Base-by-base conservation (phyloP, 2,888 invertebrate genomes). In the Caenorhabditis sp. region DNA sequence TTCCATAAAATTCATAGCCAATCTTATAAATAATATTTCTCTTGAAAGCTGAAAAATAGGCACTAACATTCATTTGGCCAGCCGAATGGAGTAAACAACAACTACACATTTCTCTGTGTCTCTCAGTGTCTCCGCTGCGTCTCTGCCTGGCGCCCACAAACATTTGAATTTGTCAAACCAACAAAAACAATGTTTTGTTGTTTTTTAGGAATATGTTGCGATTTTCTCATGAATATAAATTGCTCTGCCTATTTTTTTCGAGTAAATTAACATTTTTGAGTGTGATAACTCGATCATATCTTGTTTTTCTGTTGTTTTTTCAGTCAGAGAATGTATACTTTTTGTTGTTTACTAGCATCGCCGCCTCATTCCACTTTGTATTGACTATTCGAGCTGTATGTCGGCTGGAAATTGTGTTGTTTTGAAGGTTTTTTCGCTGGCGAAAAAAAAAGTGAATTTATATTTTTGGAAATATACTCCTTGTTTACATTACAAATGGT, bases 11-110 rank as follows among this genome's bases (percentile, higher is more conserved):
- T n/a, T n/a, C n/a, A n/a, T n/a, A 31, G 31, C 31, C 31, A 31
- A 31, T 6, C 10, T 6, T 31, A 31, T 31, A 31, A 31, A 31
- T 31, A 31, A 31, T 31, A 31, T 31, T 31, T 31, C 10, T 31
- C 31, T 31, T 31, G 5, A 43, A 17, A 43, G 43, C 43, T 43
- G 43, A 43, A 43, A 43, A 43, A 43, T 17, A 43, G 17, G 14
- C 12, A 17, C 12, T 17, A 10, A 19, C 54, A 66, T 31, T 53
- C 58, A 51, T 49, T 50, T 51, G 57, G 58, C 53, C 55, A 54
- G 43, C 27, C 31, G 65, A 58, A 64, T 61, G 69, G 62, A 58
- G 66, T 70, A 70, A 70, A 70, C 70, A 70, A 70, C 54, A 51
- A 51, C 2, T 51, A 51, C 27, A 27, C 21, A 8, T 57, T 10